Conservation (phyloP, 2,797 vertebrate genomes). For the Columba guinea region DNA sequence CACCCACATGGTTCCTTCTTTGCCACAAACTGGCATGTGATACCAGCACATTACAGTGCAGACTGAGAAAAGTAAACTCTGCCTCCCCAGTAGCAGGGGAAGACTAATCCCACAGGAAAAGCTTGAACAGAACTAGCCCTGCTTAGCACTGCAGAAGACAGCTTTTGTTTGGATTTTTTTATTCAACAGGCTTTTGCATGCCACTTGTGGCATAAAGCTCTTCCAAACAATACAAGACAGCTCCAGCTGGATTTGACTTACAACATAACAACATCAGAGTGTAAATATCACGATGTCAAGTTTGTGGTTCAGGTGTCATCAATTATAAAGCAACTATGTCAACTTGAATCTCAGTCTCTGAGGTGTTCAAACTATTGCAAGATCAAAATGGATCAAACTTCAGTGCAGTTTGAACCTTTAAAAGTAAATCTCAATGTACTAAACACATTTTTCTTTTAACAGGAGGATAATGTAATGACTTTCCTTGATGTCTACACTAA, state of each 20-base stretch:
- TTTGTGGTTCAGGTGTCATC: background rate
- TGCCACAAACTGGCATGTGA: background rate
- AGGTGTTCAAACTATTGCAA: background rate
- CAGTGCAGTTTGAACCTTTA: background rate
- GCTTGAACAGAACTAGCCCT: background rate
- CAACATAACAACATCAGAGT: background rate
- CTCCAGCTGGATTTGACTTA: background rate
- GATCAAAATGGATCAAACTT: background rate
- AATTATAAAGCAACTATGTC: background rate
- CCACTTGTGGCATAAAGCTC: background rate
- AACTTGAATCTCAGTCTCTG: background rate
- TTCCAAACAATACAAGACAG: background rate
- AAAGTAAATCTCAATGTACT: background rate
- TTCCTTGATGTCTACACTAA: background rate
- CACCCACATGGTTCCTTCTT: background rate
- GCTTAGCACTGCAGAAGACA: background rate
- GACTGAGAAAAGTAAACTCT: background rate
- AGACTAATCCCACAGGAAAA: background rate
- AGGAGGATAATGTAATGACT: background rate
- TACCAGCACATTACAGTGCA: rapidly evolving
- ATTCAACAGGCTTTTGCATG: background rate
- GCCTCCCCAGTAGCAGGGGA: background rate
- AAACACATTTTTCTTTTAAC: background rate
- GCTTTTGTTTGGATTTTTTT: background rate
- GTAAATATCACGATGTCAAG: background rate